Evolutionary conservation across 2,888 invertebrate genomes (phyloP), one percentile per base, ranked within the genome.

Genomic region (Lasioglossum leucozonium): DNA sequence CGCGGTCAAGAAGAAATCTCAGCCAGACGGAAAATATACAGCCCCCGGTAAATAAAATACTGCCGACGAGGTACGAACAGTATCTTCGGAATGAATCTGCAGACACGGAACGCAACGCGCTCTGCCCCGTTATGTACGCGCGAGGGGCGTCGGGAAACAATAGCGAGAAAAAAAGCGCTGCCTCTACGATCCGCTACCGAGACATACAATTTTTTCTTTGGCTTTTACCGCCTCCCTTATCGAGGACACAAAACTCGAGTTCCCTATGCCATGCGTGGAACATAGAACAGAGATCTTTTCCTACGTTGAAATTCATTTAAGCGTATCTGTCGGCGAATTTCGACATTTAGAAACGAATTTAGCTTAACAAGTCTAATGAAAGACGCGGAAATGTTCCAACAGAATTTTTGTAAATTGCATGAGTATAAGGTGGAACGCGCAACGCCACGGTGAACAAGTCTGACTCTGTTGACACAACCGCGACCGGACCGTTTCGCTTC

Each of bases 21-120:
- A 76, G 79, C 73, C 78, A 78, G 78, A 67, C 77, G 87, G 79
- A 80, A 82, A 88, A 89, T 84, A 77, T 81, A 85, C 82, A 81
- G 69, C 55, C 75, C 11, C 44, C 72, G 82, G 71, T 88, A 86
- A 89, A 89, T 89, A 88, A 89, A 89, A 86, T 88, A 89, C 74
- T 67, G 86, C 77, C 82, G 77, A 67, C 82, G 80, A 67, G 65
- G 79, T 79, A 81, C 42, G 79, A 76, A 82, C 74, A 75, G 74
- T 83, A 75, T 81, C 89, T 81, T 72, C 74, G 40, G 79, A 79
- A 80, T 71, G 75, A 88, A 85, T 85, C 79, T 77, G 18, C 73
- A 34, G 44, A 40, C 65, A 13, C 55, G 71, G 72, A 72, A 77
- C 67, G 40, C 67, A 44, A 42, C 51, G 34, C 44, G 47, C 73